phyloP scores from a whole-genome alignment of 1,140 invertebrate species.

The Diuraphis noxia region DNA sequence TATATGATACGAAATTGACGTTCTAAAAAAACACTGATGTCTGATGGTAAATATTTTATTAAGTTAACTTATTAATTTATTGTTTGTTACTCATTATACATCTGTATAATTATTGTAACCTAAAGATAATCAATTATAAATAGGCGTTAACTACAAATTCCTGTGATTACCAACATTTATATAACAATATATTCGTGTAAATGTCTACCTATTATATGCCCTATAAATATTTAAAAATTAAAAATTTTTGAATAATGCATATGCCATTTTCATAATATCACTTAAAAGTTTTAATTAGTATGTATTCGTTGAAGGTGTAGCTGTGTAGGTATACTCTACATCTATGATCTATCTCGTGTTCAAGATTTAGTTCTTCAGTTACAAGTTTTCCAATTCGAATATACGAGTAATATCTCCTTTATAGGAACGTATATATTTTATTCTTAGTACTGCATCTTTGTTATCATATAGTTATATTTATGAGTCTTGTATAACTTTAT shows the following conservation, averaged over 20 bases:
- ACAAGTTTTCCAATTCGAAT: background rate
- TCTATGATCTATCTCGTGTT: too few relatives aligned
- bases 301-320: background rate
- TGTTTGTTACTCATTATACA: background rate
- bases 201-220: too few relatives aligned
- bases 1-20: background rate
- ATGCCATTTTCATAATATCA: background rate
- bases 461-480: background rate
- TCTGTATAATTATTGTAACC: background rate
- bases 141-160: background rate
- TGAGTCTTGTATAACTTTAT: background rate
- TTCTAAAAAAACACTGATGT: background rate
- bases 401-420: too few relatives aligned
- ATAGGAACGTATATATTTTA: background rate
- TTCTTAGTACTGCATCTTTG: background rate
- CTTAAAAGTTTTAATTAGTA: background rate
- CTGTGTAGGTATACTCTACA: background rate
- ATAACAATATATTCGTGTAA: too few relatives aligned
- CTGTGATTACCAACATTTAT: too few relatives aligned
- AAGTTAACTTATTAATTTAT: too few relatives aligned
- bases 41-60: background rate
- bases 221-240: background rate
- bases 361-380: background rate
- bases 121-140: background rate
- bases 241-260: background rate